Percentiles rank a stretch among this genome's conserved stretches.
phyloP scores from a whole-genome alignment of 2,113 vertebrate genomes.

The Coptodon rendalli region DNA sequence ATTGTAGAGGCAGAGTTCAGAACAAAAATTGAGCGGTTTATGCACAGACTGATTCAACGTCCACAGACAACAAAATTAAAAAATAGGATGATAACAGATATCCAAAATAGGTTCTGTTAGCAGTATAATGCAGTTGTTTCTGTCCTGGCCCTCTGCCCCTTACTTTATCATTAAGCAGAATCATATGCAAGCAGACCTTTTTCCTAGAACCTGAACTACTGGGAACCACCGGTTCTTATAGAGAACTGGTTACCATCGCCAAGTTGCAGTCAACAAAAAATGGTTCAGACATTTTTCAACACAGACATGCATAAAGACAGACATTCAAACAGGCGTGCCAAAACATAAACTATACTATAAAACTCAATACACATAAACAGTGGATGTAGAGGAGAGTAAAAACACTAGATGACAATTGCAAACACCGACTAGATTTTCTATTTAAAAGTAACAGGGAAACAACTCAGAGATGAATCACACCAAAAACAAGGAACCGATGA shows the following conservation, averaged over 20 bases:
- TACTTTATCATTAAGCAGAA: not conserved
- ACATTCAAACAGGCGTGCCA: not conserved
- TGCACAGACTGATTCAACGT: accelerated
- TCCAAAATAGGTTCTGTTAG: not conserved
- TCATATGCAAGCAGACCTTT: not conserved
- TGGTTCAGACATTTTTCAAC: not conserved
- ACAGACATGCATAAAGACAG: not conserved
- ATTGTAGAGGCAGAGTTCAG: not conserved
- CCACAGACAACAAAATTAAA: not conserved
- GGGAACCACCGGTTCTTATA: accelerated
- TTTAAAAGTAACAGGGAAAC: not conserved
- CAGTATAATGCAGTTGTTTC: not conserved
- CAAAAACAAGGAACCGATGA: not conserved
- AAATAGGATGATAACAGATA: not conserved
- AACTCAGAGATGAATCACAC: not conserved
- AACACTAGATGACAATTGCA: not conserved
- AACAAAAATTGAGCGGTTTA: not conserved
- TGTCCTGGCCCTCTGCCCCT: not conserved
- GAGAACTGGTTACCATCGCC: not conserved
- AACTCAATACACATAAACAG: not conserved
- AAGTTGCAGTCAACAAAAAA: not conserved
- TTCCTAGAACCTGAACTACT: not conserved
- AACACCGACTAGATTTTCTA: not conserved
- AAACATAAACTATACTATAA: not conserved
- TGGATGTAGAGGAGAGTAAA: not conserved